Evolutionary conservation across 2,888 invertebrate species (phyloP).

Genomic region (Chrysolina oricalcia): DNA sequence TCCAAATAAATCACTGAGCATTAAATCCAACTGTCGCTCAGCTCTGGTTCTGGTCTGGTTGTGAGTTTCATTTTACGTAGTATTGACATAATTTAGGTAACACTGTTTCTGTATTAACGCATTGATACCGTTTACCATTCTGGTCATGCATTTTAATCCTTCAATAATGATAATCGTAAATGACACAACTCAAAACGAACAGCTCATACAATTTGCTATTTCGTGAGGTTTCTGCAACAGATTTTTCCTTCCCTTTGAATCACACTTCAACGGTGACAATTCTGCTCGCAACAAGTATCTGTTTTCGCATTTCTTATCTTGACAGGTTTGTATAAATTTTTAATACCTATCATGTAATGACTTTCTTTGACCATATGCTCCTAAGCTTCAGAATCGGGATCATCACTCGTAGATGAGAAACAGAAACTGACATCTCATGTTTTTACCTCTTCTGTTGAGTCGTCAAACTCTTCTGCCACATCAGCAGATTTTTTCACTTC

Average conservation of each 20-base stretch:
- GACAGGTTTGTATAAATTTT: background rate
- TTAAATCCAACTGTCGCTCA: conserved; percentile 44
- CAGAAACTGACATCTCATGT: too few species aligned
- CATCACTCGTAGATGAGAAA: background rate
- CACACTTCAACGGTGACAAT: background rate
- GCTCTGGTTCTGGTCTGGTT: too few species aligned
- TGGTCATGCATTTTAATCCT: conserved; percentile 19
- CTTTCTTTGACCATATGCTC: background rate
- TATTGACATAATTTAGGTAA: too few species aligned
- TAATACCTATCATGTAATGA: background rate
- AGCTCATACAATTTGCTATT: background rate
- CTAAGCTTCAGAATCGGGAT: background rate
- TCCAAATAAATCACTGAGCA: conserved; percentile 51
- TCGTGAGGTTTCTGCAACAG: background rate
- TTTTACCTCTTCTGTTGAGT: too few species aligned
- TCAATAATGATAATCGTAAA: conserved; percentile 3
- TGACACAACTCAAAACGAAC: conserved; percentile 2
- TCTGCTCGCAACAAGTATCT: too few species aligned
- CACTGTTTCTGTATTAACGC: conserved; percentile 41
- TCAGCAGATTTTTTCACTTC: background rate
- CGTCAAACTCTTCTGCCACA: background rate
- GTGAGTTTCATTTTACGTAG: too few species aligned
- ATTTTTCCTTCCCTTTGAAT: background rate
- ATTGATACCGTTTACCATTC: conserved; percentile 40
- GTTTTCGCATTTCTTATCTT: background rate